phyloP scores from a whole-genome alignment of 2,113 vertebrate genomes.

The Salvelinus alpinus region DNA sequence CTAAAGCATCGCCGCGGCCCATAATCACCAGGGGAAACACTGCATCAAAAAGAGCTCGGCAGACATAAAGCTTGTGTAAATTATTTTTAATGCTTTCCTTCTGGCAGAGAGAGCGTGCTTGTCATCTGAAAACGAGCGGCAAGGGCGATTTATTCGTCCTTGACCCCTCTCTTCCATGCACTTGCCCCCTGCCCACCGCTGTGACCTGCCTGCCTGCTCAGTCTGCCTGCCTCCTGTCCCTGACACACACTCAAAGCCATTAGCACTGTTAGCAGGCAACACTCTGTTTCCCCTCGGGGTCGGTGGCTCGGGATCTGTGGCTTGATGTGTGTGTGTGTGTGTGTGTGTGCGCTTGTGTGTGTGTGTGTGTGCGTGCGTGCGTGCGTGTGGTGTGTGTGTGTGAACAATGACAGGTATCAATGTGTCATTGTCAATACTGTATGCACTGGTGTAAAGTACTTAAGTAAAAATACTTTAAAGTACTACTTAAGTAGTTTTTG shows the following conservation, averaged over 20 bases:
- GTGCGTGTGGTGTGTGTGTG: not conserved
- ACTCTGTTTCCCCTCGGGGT: conserved; percentile 6
- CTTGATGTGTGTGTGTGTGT: conserved; percentile 12
- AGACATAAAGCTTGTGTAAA: conserved; percentile 90
- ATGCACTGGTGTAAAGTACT: too few species aligned
- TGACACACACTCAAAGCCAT: conserved; percentile 39
- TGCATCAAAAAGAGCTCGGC: conserved; percentile 84
- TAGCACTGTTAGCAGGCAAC: conserved; percentile 53
- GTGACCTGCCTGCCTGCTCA: conserved; percentile 67
- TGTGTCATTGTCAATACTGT: not conserved
- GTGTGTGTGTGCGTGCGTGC: too few species aligned
- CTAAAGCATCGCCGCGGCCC: conserved; percentile 84
- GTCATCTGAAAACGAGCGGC: conserved; percentile 78
- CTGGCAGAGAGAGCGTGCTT: conserved; percentile 82
- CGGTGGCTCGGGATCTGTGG: not conserved
- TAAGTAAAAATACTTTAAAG: too few species aligned
- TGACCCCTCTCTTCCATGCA: conserved; percentile 66
- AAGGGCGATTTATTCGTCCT: conserved; percentile 65
- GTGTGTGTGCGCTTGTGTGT: too few species aligned
- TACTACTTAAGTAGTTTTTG: too few species aligned
- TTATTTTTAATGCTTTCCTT: conserved; percentile 98
- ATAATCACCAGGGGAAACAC: conserved; percentile 90
- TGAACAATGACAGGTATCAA: not conserved
- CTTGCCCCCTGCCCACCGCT: conserved; percentile 50
- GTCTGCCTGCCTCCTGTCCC: conserved; percentile 63